Evolutionary conservation across 2,888 invertebrate genomes (phyloP), one percentile per base, ranked within the genome.

Genomic region (Andrena flavipes): DNA sequence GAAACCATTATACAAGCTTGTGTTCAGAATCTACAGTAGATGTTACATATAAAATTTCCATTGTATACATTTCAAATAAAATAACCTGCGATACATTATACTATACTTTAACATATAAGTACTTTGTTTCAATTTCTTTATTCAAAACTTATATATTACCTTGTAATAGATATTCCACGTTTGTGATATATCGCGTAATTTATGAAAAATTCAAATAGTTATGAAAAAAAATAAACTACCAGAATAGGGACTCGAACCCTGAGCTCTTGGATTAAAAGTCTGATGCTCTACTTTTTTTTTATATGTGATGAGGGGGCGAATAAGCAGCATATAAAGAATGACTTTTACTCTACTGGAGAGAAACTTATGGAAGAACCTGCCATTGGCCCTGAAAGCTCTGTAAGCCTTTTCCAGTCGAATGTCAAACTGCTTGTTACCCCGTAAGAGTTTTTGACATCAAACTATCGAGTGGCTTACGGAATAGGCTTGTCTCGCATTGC

Each of bases 211-310:
- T 16, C 6, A 23, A 23, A 13, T 13, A 23, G 8, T 13, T 10
- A n/a, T 56, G 42, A 65, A 82, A 81, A 77, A 75, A 93, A 93
- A 92, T 26, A 26, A 26, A 26, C 26, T 0, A n/a, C n/a, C n/a
- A n/a, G n/a, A n/a, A n/a, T n/a, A 92, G 92, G 93, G 93, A 93
- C 93, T 93, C 87, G 93, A 93, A 93, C 93, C 93, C 92, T 92
- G 92, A 92, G 92, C 93, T 92, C 92, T 93, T 91, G 91, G 92
- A 93, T 92, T 93, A 93, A 93, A 92, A 93, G 93, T 93, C 93
- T 92, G 92, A 93, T 93, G 93, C 92, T 93, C 92, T 92, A 26
- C 16, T 59, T 59, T 29, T 16, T 59, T 59, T 59, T 59, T 59
- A 30, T 30, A 30, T 30, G 30, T 1, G 30, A 30, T 7, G 30